Conservation (phyloP, 2,888 invertebrate species). For the Lydus trimaculatus region DNA sequence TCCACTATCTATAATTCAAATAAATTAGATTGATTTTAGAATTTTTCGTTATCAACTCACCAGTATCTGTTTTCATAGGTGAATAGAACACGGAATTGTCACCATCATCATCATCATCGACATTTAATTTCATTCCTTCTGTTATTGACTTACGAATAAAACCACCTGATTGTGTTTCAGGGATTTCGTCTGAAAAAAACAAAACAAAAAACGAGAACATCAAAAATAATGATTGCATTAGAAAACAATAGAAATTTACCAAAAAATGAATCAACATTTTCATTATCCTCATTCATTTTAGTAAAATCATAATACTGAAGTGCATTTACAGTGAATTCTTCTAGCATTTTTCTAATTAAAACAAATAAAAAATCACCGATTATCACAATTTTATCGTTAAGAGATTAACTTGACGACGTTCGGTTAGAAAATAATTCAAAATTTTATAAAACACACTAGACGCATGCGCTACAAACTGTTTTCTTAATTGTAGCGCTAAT, state of each 20-base stretch:
- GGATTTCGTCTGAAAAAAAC: constrained; percentile 9
- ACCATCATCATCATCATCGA: neutral
- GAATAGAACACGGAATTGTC: constrained; percentile 20
- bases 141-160: neutral
- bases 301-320: constrained; percentile 44
- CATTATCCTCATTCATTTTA: constrained; percentile 28
- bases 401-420: neutral
- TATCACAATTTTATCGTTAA: neutral
- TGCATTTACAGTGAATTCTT: constrained; percentile 40
- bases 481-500: neutral
- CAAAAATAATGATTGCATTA: neutral
- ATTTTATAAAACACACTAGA: neutral
- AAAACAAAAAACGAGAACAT: constrained; percentile 5
- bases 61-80: constrained; percentile 13
- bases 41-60: neutral
- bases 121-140: neutral
- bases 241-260: constrained; percentile 31
- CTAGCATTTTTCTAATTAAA: constrained; percentile 23
- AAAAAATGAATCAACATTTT: constrained; percentile 40
- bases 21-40: neutral
- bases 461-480: neutral
- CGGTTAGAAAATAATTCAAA: neutral
- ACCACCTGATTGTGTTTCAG: neutral
- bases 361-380: neutral
- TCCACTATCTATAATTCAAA: neutral